These are phyloP conservation scores for Sminthurinus aureus DNA, from an alignment of 2,888 invertebrate species.

Conservation along the genomic window DNA sequence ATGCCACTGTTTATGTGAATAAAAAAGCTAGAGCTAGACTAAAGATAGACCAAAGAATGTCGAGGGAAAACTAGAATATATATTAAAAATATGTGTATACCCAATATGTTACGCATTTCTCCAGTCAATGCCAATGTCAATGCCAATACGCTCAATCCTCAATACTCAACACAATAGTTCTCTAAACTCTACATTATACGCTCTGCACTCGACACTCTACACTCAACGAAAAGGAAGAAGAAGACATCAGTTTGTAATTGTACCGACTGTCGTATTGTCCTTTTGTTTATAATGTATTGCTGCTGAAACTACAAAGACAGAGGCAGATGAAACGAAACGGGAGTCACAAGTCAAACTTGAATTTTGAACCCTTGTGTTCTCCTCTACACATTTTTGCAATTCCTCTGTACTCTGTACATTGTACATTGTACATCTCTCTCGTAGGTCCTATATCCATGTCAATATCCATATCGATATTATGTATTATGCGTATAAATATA, in stretches of 20 bases:
- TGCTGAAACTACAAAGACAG: not conserved
- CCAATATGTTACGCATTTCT: too few species aligned
- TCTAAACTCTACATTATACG: too few species aligned
- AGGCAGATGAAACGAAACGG: too few species aligned
- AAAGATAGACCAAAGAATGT: too few species aligned
- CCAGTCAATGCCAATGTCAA: not conserved
- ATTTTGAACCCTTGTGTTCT: not conserved
- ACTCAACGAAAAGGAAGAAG: not conserved
- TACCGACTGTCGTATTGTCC: not conserved
- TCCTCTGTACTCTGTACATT: slow-evolving; percentile 19
- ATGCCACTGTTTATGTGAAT: not conserved
- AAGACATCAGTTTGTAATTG: not conserved
- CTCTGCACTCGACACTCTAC: too few species aligned
- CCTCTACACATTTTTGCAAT: slow-evolving; percentile 39
- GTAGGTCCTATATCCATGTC: not conserved
- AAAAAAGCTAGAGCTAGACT: too few species aligned
- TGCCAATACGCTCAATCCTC: not conserved
- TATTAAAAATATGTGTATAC: too few species aligned
- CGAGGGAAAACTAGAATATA: too few species aligned
- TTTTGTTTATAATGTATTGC: not conserved
- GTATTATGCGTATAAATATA: too few species aligned
- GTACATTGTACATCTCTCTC: not conserved
- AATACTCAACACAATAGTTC: too few species aligned
- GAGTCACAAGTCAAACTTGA: too few species aligned
- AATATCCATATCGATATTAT: too few species aligned